Conservation (phyloP, 2,888 invertebrate genomes). For the Amiota communis region DNA sequence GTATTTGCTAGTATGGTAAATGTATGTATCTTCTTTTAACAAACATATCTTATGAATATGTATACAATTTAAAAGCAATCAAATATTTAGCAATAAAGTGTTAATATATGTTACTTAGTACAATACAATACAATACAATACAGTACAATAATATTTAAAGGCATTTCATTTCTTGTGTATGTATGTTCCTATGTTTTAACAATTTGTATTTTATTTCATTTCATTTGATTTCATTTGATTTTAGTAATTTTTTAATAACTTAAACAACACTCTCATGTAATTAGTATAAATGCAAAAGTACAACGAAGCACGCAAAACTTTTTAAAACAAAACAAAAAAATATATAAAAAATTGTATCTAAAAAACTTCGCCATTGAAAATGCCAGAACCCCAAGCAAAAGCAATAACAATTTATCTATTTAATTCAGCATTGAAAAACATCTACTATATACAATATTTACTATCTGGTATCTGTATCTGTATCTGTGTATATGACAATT, state of each 20-base stretch:
- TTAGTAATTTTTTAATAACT: neutral
- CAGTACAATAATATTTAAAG: too few species aligned
- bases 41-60: neutral
- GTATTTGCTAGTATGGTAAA: too few species aligned
- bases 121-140: too few species aligned
- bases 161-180: too few species aligned
- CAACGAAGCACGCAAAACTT: conserved; percentile 24
- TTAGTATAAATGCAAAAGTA: conserved; percentile 18
- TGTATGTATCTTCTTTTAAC: neutral
- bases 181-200: neutral
- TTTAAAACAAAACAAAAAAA: neutral
- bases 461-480: neutral
- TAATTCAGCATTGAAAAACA: neutral
- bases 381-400: conserved; percentile 1
- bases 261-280: neutral
- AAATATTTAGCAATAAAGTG: too few species aligned
- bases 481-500: conserved; percentile 47
- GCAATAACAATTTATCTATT: neutral
- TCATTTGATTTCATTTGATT: neutral
- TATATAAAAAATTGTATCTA: neutral
- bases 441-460: too few species aligned
- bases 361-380: conserved; percentile 18
- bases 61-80: neutral
- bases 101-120: too few species aligned
- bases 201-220: neutral